These are phyloP conservation scores for Euwallacea similis DNA, from an alignment of 1,140 invertebrate genomes.

Conservation along the genomic window DNA sequence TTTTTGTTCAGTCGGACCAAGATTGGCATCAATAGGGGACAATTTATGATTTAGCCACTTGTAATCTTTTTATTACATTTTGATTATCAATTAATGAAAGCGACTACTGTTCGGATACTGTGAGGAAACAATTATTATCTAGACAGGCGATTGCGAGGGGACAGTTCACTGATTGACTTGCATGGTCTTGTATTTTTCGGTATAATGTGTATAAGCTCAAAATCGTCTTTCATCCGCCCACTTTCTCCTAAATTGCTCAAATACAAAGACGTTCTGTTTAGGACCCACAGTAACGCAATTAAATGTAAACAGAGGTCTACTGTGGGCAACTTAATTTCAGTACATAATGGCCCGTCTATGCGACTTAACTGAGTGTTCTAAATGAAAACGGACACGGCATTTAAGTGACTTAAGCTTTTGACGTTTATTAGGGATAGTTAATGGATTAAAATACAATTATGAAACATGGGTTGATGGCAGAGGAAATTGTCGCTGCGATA, in stretches of 20 bases:
- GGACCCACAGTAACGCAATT: conserved; percentile 5
- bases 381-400: conserved; percentile 25
- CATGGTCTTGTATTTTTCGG: no score
- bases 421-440: conserved; percentile 19
- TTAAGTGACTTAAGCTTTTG: conserved; percentile 20
- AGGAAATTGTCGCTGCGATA: no score
- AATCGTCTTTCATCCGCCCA: no score
- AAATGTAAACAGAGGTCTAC: conserved; percentile 27
- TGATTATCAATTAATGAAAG: no score
- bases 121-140: no score
- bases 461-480: no score
- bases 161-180: no score
- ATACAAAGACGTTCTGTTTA: conserved; percentile 25
- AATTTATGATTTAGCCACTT: conserved; percentile 12
- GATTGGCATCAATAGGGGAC: not conserved
- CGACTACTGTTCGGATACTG: no score
- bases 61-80: no score
- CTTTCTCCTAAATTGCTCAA: not conserved
- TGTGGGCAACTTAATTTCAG: conserved; percentile 12
- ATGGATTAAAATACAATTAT: not conserved
- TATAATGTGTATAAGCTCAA: no score
- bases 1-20: not conserved
- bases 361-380: conserved; percentile 14
- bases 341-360: conserved; percentile 25
- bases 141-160: no score